Evolutionary conservation across 2,888 invertebrate species (phyloP).

Genomic region (Acleris holmiana): DNA sequence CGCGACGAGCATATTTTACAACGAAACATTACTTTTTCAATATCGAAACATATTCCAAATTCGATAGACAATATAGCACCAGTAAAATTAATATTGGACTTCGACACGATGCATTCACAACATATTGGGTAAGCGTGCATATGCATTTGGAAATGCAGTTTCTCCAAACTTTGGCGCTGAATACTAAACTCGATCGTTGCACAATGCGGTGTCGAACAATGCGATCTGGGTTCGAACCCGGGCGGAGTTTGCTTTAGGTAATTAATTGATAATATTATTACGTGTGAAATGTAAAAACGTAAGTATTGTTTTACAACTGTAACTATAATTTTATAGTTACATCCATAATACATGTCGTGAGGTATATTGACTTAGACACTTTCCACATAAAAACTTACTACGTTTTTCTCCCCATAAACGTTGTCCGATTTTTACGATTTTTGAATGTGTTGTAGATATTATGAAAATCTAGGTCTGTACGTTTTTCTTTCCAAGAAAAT

Average conservation of each 20-base stretch:
- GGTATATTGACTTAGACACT: too few relatives aligned
- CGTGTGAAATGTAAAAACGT: too few relatives aligned
- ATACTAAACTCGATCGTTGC: slow-evolving; percentile 16
- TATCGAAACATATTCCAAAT: not conserved
- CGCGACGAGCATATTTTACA: not conserved
- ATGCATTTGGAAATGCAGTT: slow-evolving; percentile 24
- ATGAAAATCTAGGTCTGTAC: too few relatives aligned
- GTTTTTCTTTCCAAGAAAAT: too few relatives aligned
- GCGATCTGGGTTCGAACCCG: slow-evolving; percentile 10
- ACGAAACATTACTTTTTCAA: not conserved
- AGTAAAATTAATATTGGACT: slow-evolving; percentile 8
- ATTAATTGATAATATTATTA: not conserved
- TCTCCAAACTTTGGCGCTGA: slow-evolving; percentile 12
- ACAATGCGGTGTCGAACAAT: slow-evolving; percentile 10
- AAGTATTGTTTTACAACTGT: too few relatives aligned
- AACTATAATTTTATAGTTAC: too few relatives aligned
- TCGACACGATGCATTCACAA: slow-evolving; percentile 10
- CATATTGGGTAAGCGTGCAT: slow-evolving; percentile 10
- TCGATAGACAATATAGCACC: not conserved
- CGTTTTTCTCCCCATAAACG: too few relatives aligned
- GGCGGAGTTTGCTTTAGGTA: not conserved
- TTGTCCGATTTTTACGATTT: too few relatives aligned
- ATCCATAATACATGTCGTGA: too few relatives aligned
- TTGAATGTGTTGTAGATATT: too few relatives aligned
- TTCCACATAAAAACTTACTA: too few relatives aligned